phyloP scores from a whole-genome alignment of 1,140 invertebrate genomes.

The Drosophila mojavensis region DNA sequence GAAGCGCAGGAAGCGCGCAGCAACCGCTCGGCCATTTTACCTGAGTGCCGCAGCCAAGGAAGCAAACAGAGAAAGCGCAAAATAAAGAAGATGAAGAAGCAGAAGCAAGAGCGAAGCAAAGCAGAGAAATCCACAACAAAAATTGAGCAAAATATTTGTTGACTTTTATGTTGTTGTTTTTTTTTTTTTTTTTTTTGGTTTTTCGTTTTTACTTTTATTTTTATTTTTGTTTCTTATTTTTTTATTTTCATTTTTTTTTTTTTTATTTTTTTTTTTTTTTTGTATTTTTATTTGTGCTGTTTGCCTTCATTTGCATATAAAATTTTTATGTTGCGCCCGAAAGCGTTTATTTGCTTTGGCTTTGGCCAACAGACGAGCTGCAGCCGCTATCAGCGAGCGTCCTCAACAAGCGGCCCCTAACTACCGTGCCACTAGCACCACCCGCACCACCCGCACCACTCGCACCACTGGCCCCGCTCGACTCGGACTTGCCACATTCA shows the following conservation, averaged over 20 bases:
- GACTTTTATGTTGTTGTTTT: slow-evolving; percentile 49
- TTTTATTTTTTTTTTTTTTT: slow-evolving; percentile 14
- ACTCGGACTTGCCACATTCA: slow-evolving; percentile 46
- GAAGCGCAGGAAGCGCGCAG: background rate
- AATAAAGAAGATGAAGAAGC: background rate
- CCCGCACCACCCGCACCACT: background rate
- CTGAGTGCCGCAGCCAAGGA: slow-evolving; percentile 22
- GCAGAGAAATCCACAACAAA: slow-evolving; percentile 25
- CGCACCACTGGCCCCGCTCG: background rate
- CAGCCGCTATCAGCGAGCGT: slow-evolving; percentile 24
- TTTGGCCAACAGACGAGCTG: slow-evolving; percentile 12
- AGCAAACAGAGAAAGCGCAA: slow-evolving; percentile 27
- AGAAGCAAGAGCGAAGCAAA: slow-evolving; percentile 7
- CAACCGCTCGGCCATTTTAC: slow-evolving; percentile 27
- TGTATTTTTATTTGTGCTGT: slow-evolving; percentile 38
- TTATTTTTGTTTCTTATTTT: slow-evolving; percentile 15
- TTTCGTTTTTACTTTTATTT: slow-evolving; percentile 19
- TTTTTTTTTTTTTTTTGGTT: background rate
- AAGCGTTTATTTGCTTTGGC: slow-evolving; percentile 71
- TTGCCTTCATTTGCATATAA: slow-evolving; percentile 80
- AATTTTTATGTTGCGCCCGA: slow-evolving; percentile 72
- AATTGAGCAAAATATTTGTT: slow-evolving; percentile 59
- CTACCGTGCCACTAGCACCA: too few relatives aligned
- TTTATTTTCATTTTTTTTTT: slow-evolving; percentile 16
- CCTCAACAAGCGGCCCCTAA: background rate